Evolutionary conservation across 2,888 invertebrate genomes (phyloP).

Genomic region (Parelbella ahira): DNA sequence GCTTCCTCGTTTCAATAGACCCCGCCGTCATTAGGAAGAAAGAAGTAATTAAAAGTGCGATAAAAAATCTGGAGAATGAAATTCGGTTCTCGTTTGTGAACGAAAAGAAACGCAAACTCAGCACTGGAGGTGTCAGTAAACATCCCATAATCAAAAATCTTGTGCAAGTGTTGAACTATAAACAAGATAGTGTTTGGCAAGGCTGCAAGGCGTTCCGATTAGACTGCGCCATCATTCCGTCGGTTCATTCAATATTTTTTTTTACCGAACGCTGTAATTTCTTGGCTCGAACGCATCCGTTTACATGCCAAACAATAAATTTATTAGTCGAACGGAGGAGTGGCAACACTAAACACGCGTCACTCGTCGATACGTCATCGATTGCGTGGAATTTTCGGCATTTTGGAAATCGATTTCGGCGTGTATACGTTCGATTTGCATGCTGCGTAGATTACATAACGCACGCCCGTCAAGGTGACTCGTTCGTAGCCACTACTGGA

Average conservation of each 20-base stretch:
- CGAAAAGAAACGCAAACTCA: constrained; percentile 11
- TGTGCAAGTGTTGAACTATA: constrained; percentile 65
- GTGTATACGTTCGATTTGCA: constrained; percentile 49
- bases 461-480: constrained; percentile 75
- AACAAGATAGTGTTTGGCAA: constrained; percentile 69
- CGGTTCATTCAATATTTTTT: constrained; percentile 79
- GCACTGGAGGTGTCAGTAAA: constrained; percentile 39
- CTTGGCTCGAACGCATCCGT: constrained; percentile 80
- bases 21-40: constrained; percentile 64
- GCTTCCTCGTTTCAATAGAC: constrained; percentile 60
- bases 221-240: constrained; percentile 71
- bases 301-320: constrained; percentile 81
- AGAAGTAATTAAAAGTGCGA: constrained; percentile 72
- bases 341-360: constrained; percentile 71
- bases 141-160: constrained; percentile 49
- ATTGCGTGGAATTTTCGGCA: constrained; percentile 62
- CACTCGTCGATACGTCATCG: constrained; percentile 66
- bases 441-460: constrained; percentile 57
- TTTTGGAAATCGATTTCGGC: constrained; percentile 57
- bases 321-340: constrained; percentile 77
- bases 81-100: constrained; percentile 30
- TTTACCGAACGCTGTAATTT: constrained; percentile 75
- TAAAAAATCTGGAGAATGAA: constrained; percentile 56
- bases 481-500: constrained; percentile 69
- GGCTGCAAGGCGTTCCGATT: constrained; percentile 64